phyloP scores from a whole-genome alignment of 1,140 invertebrate species.

The Mizuhopecten yessoensis region DNA sequence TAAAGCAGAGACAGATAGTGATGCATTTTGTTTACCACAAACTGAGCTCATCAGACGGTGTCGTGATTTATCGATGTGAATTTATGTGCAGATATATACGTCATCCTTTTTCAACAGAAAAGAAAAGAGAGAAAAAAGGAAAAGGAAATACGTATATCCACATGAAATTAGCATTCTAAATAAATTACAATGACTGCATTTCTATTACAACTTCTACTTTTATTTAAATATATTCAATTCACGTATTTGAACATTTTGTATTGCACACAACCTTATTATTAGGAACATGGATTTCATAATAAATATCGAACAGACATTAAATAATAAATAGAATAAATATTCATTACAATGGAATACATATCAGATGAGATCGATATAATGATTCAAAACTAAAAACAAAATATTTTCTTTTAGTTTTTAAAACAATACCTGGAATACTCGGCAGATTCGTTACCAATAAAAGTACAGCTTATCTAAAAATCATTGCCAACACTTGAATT shows the following conservation, averaged over 20 bases:
- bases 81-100: background rate
- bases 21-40: conserved; percentile 15
- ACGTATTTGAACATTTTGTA: background rate
- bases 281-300: background rate
- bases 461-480: no score
- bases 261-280: background rate
- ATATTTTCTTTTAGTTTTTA: no score
- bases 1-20: background rate
- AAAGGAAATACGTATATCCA: background rate
- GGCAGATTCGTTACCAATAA: no score
- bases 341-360: background rate
- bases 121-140: no score
- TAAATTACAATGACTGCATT: background rate
- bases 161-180: background rate
- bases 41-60: background rate
- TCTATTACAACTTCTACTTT: background rate
- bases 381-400: no score
- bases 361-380: no score
- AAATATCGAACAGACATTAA: background rate
- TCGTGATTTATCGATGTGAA: background rate
- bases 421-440: no score
- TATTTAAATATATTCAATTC: background rate
- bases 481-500: no score
- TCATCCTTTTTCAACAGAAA: no score
- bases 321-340: background rate